Conservation (phyloP, 2,113 vertebrate genomes). For the Aviceda subcristata region DNA sequence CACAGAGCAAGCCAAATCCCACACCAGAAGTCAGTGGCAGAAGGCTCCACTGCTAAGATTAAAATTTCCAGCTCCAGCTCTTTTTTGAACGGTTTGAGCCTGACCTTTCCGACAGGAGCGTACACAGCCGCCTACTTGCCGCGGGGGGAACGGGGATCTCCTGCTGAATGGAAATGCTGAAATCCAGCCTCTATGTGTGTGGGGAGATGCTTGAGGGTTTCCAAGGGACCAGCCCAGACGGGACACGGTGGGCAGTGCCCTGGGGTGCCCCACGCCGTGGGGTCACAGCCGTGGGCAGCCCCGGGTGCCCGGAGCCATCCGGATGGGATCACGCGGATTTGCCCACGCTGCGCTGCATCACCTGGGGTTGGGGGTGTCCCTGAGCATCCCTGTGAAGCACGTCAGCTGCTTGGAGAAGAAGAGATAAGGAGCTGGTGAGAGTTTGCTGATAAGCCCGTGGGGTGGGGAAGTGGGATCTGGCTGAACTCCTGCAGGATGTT, state of each 20-base stretch:
- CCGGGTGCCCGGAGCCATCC: not conserved
- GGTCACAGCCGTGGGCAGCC: not conserved
- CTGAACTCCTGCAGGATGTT: not conserved
- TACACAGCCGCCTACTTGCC: not conserved
- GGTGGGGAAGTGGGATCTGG: not conserved
- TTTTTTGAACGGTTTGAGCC: not conserved
- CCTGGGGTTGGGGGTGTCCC: not conserved
- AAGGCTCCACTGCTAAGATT: not conserved
- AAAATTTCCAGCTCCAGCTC: not conserved
- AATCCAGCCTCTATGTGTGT: not conserved
- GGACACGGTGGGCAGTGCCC: accelerated
- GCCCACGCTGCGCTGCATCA: not conserved
- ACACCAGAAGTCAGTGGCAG: not conserved
- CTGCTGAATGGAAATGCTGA: not conserved
- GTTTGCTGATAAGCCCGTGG: not conserved
- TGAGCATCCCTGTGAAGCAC: not conserved
- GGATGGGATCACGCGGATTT: not conserved
- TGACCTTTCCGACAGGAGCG: not conserved
- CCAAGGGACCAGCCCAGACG: not conserved
- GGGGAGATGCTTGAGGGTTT: not conserved
- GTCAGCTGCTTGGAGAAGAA: not conserved
- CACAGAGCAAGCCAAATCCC: not conserved
- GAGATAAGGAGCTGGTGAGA: not conserved
- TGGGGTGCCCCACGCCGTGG: accelerated
- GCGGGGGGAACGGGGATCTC: not conserved